Percentiles rank a stretch among this genome's conserved stretches.
Evolutionary conservation across 1,140 invertebrate species (phyloP).

Genomic region (Nebria ingens): DNA sequence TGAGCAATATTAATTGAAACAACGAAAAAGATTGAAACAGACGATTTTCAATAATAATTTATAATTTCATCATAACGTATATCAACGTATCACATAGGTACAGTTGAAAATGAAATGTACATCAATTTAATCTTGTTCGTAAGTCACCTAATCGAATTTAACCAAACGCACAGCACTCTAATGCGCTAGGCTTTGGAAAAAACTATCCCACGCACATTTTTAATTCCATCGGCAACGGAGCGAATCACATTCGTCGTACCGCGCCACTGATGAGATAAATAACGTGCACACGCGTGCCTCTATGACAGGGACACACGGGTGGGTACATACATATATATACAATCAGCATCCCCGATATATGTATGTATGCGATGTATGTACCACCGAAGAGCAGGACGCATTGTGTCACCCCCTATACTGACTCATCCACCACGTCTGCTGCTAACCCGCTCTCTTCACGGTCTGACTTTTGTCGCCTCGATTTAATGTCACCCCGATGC

Average conservation of each 20-base stretch:
- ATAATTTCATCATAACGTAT: too few relatives aligned
- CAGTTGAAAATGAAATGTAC: too few relatives aligned
- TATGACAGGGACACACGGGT: not conserved
- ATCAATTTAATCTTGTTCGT: too few relatives aligned
- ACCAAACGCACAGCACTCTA: too few relatives aligned
- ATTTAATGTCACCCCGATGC: slow-evolving; percentile 1
- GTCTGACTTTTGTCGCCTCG: slow-evolving; percentile 8
- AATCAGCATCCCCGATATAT: not conserved
- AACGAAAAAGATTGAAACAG: too few relatives aligned
- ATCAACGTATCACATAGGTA: too few relatives aligned
- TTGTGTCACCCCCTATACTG: not conserved
- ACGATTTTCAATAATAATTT: too few relatives aligned
- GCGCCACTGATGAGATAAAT: slow-evolving; percentile 5
- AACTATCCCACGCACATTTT: slow-evolving; percentile 5
- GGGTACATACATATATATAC: not conserved
- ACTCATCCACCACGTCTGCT: not conserved
- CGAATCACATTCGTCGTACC: slow-evolving; percentile 9
- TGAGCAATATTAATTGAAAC: too few relatives aligned
- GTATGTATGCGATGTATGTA: too few relatives aligned
- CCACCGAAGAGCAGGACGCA: too few relatives aligned
- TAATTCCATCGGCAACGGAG: slow-evolving; percentile 2
- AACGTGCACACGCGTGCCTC: slow-evolving; percentile 4
- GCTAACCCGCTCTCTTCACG: slow-evolving; percentile 3
- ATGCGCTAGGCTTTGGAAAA: too few relatives aligned
- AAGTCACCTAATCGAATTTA: too few relatives aligned